phyloP scores from a whole-genome alignment of 2,888 invertebrate genomes.

The Drosophila colorata region DNA sequence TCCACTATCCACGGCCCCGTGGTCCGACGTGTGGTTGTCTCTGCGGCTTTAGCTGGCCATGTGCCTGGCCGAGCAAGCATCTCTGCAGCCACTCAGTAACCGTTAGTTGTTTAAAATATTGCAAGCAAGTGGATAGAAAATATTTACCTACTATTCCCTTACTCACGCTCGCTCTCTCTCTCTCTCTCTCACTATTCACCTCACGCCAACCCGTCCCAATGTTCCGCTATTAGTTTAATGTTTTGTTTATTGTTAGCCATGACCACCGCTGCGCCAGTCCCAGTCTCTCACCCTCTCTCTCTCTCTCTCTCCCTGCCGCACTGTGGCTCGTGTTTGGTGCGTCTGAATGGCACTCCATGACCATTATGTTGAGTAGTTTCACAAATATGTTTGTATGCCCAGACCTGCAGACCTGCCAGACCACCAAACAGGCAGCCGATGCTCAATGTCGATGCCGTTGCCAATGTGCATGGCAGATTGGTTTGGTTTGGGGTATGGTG shows the following conservation, averaged over 20 bases:
- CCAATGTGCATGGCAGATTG: slow-evolving; percentile 57
- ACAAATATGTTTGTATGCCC: slow-evolving; percentile 69
- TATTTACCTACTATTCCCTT: slow-evolving; percentile 40
- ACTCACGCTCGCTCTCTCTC: no score
- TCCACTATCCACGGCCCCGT: slow-evolving; percentile 22
- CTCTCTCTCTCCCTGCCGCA: background rate
- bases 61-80: no score
- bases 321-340: slow-evolving; percentile 63
- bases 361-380: slow-evolving; percentile 79
- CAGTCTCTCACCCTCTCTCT: background rate
- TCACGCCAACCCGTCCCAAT: slow-evolving; percentile 46
- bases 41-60: slow-evolving; percentile 13
- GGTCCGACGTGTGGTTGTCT: slow-evolving; percentile 35
- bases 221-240: slow-evolving; percentile 78
- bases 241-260: slow-evolving; percentile 76
- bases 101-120: slow-evolving; percentile 81
- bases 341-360: slow-evolving; percentile 76
- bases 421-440: slow-evolving; percentile 13
- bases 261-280: slow-evolving; percentile 55
- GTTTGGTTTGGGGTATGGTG: slow-evolving; percentile 54
- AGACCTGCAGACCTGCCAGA: slow-evolving; percentile 2
- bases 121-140: slow-evolving; percentile 47
- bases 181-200: background rate
- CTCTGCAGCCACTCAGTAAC: slow-evolving; percentile 31
- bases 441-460: slow-evolving; percentile 16